A percentile compares a stretch with the other conserved stretches of the same genome.
Evolutionary conservation across 1,140 invertebrate genomes (phyloP).

Genomic region (Diorhabda elongata): DNA sequence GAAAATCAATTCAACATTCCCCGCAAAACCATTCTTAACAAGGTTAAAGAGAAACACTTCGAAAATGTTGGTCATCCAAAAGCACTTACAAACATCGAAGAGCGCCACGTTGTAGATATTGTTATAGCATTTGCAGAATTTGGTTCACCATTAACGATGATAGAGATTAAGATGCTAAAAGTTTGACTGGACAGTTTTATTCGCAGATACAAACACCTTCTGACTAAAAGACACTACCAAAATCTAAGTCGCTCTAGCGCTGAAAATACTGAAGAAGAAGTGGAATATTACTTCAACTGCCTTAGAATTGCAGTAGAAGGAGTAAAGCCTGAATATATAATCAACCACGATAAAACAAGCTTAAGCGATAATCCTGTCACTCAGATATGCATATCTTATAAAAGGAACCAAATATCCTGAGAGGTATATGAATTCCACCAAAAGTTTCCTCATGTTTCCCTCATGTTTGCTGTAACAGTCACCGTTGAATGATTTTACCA

Average conservation of each 20-base stretch:
- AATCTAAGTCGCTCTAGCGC: background rate
- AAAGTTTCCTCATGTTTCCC: background rate
- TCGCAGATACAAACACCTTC: too few species aligned
- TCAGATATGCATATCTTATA: background rate
- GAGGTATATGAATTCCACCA: background rate
- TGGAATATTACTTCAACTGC: background rate
- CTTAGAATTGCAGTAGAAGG: background rate
- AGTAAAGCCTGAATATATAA: background rate
- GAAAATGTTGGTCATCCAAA: background rate
- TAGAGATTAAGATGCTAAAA: too few species aligned
- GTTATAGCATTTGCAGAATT: constrained; percentile 8
- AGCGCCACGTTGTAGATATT: constrained; percentile 9
- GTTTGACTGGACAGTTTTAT: too few species aligned
- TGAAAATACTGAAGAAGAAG: background rate
- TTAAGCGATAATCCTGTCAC: background rate
- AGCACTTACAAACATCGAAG: background rate
- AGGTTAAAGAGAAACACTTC: background rate
- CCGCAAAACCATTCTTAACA: background rate
- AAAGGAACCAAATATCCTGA: background rate
- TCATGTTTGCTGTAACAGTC: background rate
- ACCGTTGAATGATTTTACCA: too few species aligned
- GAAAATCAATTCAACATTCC: too few species aligned
- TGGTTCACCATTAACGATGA: constrained; percentile 5
- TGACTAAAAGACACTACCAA: background rate
- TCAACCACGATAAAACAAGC: background rate